Percentiles rank a stretch among this genome's conserved stretches.
phyloP scores from a whole-genome alignment of 2,113 vertebrate genomes.

The Arizona elegans region DNA sequence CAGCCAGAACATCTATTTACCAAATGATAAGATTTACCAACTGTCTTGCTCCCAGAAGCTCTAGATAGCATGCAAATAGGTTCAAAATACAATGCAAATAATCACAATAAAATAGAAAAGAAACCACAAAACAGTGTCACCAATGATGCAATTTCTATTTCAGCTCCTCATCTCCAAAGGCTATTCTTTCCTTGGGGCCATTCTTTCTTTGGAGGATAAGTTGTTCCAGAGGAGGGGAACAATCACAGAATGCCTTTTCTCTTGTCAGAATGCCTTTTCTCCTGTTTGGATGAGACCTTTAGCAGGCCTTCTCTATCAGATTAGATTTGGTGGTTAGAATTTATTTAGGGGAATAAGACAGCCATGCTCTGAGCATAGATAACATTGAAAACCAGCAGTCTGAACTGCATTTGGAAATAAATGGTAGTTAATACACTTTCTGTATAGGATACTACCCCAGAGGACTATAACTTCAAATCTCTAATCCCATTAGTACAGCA shows the following conservation, averaged over 20 bases:
- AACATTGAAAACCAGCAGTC: not conserved
- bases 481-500: not conserved
- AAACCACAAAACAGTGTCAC: not conserved
- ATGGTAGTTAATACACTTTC: not conserved
- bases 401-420: not conserved
- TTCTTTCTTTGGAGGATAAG: not conserved
- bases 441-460: not conserved
- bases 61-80: not conserved
- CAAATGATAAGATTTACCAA: not conserved
- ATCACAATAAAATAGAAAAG: not conserved
- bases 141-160: not conserved
- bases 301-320: not conserved
- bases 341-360: not conserved
- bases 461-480: not conserved
- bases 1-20: not conserved
- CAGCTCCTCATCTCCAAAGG: not conserved
- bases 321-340: not conserved
- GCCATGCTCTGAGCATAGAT: not conserved
- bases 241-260: not conserved
- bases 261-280: not conserved
- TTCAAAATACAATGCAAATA: not conserved
- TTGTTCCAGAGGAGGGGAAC: not conserved
- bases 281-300: not conserved
- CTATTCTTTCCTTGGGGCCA: not conserved
- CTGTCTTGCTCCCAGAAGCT: not conserved